Evolutionary conservation across 2,888 invertebrate species (phyloP), one percentile per base, ranked within the genome.

Genomic region (Cryptops parisi): DNA sequence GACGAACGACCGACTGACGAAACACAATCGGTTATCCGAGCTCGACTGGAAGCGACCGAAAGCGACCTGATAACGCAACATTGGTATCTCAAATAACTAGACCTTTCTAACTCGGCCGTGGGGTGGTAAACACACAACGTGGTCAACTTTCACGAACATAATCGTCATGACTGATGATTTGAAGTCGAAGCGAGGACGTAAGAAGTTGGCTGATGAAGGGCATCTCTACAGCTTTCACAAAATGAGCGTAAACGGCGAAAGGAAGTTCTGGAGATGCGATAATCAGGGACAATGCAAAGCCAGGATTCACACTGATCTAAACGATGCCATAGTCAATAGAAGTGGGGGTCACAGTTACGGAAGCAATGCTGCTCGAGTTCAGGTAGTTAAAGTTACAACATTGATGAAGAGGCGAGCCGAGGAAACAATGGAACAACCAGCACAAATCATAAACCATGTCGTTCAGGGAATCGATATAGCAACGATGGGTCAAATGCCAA

Each of bases 291-390:
- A n/a, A n/a, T n/a, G n/a, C n/a, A n/a, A n/a, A n/a, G n/a, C 38
- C 15, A 33, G 38, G 15, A 12, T 33, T 33, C 38, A 33, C 38
- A 33, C 38, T n/a, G 38, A 33, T 33, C 38, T 33, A n/a, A n/a
- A 33, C 15, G 38, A 33, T n/a, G 38, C 15, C 38, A 33, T 33
- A 12, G 15, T n/a, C 38, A 33, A 33, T 33, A 9, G 38, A 3
- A n/a, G 2, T 23, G n/a, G 46, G 21, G 21, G 23, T 22, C 46
- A 21, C 46, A 45, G n/a, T 9, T 23, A 45, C 46, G 46, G 23
- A n/a, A 45, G 46, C 46, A 23, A 45, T 45, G 46, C 46, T 3
- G 46, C 46, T 4, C n/a, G 21, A 23, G n/a, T n/a, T n/a, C n/a
- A n/a, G n/a, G n/a, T n/a, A 22, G 9, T 19, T 9, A 43, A 19